Conservation (phyloP, 2,888 invertebrate genomes). For the Synanthedon formicaeformis region DNA sequence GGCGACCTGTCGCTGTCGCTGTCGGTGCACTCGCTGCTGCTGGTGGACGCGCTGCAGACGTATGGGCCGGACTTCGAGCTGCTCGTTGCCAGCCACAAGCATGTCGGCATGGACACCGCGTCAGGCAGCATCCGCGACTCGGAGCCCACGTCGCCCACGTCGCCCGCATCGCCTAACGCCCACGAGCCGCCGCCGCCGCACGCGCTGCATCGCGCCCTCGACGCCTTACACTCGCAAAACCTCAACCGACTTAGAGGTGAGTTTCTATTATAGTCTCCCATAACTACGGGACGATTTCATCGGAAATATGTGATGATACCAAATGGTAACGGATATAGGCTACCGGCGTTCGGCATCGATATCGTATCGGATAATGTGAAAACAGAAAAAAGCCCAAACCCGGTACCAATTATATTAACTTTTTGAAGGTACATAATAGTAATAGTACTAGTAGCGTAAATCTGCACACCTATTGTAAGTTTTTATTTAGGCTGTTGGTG, state of each 20-base stretch:
- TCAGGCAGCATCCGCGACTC: constrained; percentile 94
- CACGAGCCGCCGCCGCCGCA: constrained; percentile 44
- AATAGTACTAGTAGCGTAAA: no score
- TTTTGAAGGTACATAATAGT: no score
- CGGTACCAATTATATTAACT: no score
- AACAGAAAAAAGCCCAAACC: no score
- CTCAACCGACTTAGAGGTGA: neutral
- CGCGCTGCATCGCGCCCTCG: constrained; percentile 34
- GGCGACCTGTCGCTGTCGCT: constrained; percentile 82
- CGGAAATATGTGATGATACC: no score
- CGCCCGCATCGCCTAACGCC: constrained; percentile 59
- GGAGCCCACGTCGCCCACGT: constrained; percentile 86
- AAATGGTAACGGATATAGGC: no score
- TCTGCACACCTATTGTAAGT: no score
- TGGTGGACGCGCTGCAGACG: constrained; percentile 95
- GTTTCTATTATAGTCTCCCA: no score
- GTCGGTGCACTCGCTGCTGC: constrained; percentile 90
- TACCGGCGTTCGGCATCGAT: no score
- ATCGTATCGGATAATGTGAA: no score
- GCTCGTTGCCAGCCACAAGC: constrained; percentile 93
- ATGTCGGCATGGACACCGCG: constrained; percentile 93
- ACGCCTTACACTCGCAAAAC: constrained; percentile 21
- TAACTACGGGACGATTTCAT: no score
- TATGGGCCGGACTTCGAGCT: constrained; percentile 96
- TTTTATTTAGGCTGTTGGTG: no score